Conservation (phyloP, 2,888 invertebrate species). For the Caenorhabditis angaria region DNA sequence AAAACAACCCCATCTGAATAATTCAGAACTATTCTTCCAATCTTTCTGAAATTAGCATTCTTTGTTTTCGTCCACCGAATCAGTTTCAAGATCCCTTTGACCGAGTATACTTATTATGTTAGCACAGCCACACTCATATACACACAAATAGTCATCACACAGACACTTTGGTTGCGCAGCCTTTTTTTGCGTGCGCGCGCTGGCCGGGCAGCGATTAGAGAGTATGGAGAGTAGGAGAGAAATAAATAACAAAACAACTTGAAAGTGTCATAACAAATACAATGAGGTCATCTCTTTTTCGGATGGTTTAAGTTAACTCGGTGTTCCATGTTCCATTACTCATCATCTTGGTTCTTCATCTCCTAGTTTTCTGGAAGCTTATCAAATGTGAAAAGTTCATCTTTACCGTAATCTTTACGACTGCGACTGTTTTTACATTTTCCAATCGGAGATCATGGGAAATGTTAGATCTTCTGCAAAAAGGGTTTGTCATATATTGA, state of each 20-base stretch:
- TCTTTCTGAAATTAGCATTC: too few relatives aligned
- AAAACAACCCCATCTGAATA: too few relatives aligned
- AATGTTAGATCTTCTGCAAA: too few relatives aligned
- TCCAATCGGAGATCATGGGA: too few relatives aligned
- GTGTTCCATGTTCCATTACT: not conserved
- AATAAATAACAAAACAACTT: not conserved
- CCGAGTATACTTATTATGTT: too few relatives aligned
- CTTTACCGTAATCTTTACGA: too few relatives aligned
- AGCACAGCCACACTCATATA: not conserved
- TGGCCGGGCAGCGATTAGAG: not conserved
- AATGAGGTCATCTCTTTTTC: not conserved
- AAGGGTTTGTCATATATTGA: too few relatives aligned
- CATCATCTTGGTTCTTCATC: not conserved
- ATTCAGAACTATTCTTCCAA: too few relatives aligned
- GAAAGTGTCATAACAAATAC: constrained; percentile 4
- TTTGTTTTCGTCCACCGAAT: too few relatives aligned
- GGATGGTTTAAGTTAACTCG: not conserved
- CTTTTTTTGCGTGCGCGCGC: constrained; percentile 4
- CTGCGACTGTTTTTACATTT: too few relatives aligned
- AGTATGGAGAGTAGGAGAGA: not conserved
- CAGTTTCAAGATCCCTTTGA: not conserved
- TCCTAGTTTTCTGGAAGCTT: too few relatives aligned
- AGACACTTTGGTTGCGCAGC: not conserved
- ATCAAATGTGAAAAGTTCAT: too few relatives aligned
- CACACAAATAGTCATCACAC: not conserved